Evolutionary conservation across 2,888 invertebrate species (phyloP).

Genomic region (Pseudococcus longispinus): DNA sequence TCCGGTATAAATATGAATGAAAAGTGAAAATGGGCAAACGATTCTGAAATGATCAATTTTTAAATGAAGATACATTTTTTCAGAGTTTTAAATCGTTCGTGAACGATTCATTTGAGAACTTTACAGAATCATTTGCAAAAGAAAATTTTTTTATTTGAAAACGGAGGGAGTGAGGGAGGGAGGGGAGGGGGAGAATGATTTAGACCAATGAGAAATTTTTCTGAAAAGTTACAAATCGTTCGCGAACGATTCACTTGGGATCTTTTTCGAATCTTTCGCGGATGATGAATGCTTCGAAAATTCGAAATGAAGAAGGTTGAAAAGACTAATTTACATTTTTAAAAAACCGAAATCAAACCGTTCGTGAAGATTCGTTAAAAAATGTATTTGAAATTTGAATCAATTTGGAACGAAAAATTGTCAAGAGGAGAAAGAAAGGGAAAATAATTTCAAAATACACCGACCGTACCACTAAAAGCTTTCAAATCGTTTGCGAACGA

Average conservation of each 20-base stretch:
- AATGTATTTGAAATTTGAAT: too few relatives aligned
- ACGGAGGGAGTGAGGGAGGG: too few relatives aligned
- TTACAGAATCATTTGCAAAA: neutral
- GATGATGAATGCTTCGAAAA: neutral
- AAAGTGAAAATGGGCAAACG: neutral
- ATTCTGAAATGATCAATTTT: neutral
- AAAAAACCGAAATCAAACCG: too few relatives aligned
- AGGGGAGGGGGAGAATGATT: neutral
- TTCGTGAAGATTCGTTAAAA: too few relatives aligned
- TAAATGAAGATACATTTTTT: neutral
- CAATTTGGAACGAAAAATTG: too few relatives aligned
- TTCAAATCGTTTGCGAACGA: too few relatives aligned
- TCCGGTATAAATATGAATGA: neutral
- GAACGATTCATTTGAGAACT: neutral
- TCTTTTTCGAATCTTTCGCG: neutral
- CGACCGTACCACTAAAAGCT: too few relatives aligned
- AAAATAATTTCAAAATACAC: too few relatives aligned
- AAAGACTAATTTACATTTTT: too few relatives aligned
- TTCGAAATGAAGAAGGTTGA: too few relatives aligned
- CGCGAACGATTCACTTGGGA: neutral
- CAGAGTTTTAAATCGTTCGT: neutral
- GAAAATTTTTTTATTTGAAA: too few relatives aligned
- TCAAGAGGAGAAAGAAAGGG: too few relatives aligned
- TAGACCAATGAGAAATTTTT: neutral
- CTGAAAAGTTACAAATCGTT: neutral